phyloP scores from a whole-genome alignment of 2,797 vertebrate species.

The Artibeus lituratus region DNA sequence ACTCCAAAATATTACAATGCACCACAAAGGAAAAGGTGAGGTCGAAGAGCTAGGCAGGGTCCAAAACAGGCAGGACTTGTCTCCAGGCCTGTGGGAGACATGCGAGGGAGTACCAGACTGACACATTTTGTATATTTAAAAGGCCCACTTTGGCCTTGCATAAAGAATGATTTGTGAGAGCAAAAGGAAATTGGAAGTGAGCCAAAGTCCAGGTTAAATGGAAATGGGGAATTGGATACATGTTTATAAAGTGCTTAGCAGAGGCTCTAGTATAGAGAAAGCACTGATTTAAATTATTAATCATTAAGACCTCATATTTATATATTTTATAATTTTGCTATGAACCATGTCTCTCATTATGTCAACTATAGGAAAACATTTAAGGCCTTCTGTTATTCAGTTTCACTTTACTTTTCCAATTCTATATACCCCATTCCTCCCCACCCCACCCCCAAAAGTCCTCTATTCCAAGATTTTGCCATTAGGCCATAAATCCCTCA shows the following conservation, averaged over 20 bases:
- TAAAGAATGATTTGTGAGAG: neutral
- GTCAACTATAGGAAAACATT: neutral
- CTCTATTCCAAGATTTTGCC: neutral
- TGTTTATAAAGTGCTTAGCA: neutral
- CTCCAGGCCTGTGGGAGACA: neutral
- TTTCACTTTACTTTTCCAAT: neutral
- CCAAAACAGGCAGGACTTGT: neutral
- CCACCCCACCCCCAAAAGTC: neutral
- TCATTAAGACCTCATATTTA: neutral
- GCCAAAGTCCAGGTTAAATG: neutral
- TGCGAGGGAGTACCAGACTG: fast-evolving
- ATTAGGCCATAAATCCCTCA: neutral
- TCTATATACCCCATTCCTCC: neutral
- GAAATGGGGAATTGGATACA: neutral
- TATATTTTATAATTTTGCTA: neutral
- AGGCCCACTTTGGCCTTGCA: neutral
- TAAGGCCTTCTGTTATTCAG: neutral
- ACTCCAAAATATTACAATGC: neutral
- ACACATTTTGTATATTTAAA: neutral
- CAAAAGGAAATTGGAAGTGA: neutral
- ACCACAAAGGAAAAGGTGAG: neutral
- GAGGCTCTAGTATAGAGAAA: neutral
- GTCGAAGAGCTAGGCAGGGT: neutral
- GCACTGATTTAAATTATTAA: neutral
- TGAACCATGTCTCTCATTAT: neutral